Evolutionary conservation across 1,140 invertebrate species (phyloP), one percentile per base, ranked within the genome.

Genomic region (Drosophila subobscura): DNA sequence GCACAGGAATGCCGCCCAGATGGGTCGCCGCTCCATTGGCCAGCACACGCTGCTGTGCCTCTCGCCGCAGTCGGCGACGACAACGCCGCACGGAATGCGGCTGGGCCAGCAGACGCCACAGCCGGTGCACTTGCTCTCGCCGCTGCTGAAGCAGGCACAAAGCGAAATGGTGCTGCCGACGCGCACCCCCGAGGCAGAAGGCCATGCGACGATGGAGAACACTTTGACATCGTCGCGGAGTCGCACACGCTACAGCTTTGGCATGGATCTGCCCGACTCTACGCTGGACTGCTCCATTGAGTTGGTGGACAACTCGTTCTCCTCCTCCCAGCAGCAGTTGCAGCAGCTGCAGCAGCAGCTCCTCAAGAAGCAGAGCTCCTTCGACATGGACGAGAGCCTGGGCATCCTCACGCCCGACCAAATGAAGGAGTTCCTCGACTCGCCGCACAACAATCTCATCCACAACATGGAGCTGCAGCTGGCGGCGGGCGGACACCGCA

Each of bases 401-500:
- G 96, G 96, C 6, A 97, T 97, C 71, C 92, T 97, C 14, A 97
- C 96, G 5, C 96, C 96, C 0, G 96, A 96, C 92, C 96, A 97
- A 90, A 97, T 97, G 96, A 94, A 95, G 52, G 91, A 91, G 29
- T 91, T 92, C 14, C 50, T 91, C 2, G 92, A 84, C 57, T 91
- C 84, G 10, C 73, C 79, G 2, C 79, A 79, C 42, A 84, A 83
- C 49, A 89, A 80, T 22, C 93, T 93, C 0, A 93, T 93, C 46
- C 94, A 94, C 40, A 76, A 83, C 74, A 81, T 94, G 78, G 93
- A 94, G 61, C 89, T 94, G 54, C 93, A 93, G n/a, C 25, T 81
- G 37, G 23, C 55, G 4, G 59, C 77, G 22, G 33, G 33, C 10
- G 33, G 33, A 12, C 68, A 78, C 45, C 20, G 77, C 0, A 57